These are phyloP conservation scores for Onthophagus sagittarius DNA, from an alignment of 2,888 invertebrate genomes.

Conservation along the genomic window DNA sequence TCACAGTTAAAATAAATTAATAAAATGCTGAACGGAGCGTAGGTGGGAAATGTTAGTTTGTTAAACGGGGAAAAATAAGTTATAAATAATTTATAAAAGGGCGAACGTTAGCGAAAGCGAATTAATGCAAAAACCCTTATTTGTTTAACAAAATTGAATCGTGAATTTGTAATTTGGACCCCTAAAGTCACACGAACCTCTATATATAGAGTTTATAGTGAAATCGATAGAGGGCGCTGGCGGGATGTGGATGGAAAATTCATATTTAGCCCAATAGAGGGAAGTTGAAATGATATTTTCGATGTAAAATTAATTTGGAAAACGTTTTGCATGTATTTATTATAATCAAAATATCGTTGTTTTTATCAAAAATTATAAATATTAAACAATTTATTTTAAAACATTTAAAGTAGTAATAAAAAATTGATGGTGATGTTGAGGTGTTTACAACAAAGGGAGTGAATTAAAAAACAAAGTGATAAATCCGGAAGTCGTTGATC, in stretches of 20 bases:
- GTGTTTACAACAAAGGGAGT: constrained; percentile 14
- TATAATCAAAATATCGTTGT: no score
- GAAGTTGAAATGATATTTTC: background rate
- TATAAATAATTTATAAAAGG: background rate
- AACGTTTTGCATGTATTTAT: no score
- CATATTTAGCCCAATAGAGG: background rate
- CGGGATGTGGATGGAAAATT: background rate
- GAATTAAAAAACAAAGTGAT: constrained; percentile 34
- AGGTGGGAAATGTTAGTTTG: no score
- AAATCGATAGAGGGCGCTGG: background rate
- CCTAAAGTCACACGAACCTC: background rate
- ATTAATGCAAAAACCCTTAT: background rate
- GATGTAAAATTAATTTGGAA: background rate
- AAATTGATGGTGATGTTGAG: background rate
- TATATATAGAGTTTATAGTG: background rate
- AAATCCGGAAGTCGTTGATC: constrained; percentile 11
- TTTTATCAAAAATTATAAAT: no score
- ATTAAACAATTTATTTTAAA: background rate
- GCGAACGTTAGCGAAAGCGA: background rate
- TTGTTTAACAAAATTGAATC: background rate
- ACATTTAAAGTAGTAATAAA: background rate
- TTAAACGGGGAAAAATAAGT: constrained; percentile 3
- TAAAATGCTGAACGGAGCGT: no score
- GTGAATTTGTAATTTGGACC: background rate
- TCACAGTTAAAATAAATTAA: no score